phyloP scores from a whole-genome alignment of 2,113 vertebrate species.

The Passer domesticus region DNA sequence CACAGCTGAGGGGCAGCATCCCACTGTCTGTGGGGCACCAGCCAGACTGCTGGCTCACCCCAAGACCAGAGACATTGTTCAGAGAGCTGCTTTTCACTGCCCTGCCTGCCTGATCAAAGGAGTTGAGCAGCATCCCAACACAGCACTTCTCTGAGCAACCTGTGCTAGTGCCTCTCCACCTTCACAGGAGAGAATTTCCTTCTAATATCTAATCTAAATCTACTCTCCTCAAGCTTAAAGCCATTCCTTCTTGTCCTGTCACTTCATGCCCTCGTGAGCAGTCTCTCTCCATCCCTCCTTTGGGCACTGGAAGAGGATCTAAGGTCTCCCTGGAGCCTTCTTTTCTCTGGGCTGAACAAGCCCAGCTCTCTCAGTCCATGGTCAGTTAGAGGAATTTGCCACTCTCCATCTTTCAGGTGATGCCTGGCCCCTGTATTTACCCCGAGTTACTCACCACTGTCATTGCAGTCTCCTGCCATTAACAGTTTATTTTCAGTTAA shows the following conservation, averaged over 20 bases:
- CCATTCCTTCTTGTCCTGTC: background rate
- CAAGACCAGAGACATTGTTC: background rate
- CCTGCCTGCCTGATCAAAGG: background rate
- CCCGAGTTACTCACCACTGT: background rate
- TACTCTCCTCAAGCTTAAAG: background rate
- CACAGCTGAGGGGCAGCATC: background rate
- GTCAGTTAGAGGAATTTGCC: background rate
- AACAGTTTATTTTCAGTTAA: background rate
- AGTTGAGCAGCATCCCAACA: accelerated
- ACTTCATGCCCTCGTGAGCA: background rate
- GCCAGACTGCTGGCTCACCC: background rate
- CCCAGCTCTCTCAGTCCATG: background rate
- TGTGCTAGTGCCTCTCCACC: background rate
- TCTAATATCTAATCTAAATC: background rate
- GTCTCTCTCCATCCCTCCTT: background rate
- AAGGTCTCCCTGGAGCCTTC: background rate
- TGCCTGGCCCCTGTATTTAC: background rate
- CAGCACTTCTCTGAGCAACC: background rate
- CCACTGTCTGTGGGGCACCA: accelerated
- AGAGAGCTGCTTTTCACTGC: background rate
- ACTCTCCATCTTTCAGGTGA: background rate
- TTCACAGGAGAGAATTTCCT: background rate
- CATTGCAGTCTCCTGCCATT: background rate
- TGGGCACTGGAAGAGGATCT: background rate
- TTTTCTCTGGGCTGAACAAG: background rate